Percentiles rank a stretch among this genome's conserved stretches.
These are phyloP conservation scores for Octomys mimax DNA, from an alignment of 2,797 vertebrate genomes.

Conservation along the genomic window DNA sequence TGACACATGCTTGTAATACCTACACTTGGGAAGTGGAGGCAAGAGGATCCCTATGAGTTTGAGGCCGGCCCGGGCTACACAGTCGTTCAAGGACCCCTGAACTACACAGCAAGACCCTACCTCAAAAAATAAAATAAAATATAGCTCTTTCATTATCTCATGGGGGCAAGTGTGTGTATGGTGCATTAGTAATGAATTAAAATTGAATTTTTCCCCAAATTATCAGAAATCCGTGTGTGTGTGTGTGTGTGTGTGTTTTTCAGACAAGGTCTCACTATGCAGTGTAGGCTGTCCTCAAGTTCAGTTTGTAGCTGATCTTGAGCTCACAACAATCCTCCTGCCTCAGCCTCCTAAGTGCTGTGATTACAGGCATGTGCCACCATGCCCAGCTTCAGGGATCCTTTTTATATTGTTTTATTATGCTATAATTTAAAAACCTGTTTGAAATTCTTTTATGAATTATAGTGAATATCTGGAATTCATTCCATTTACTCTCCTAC, in stretches of 20 bases:
- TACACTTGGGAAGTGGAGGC: neutral
- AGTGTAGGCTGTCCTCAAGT: too few relatives aligned
- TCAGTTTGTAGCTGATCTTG: too few relatives aligned
- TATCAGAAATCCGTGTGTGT: neutral
- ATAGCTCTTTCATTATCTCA: conserved; percentile 24
- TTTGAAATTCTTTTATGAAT: conserved; percentile 45
- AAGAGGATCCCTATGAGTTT: neutral
- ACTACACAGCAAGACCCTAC: neutral
- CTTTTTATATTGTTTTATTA: neutral
- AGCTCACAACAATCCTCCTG: too few relatives aligned
- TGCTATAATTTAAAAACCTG: neutral
- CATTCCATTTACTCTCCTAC: neutral
- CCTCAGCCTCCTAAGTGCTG: too few relatives aligned
- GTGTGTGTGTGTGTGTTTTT: too few relatives aligned
- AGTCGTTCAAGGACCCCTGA: neutral
- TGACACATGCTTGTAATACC: neutral
- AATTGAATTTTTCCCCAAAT: neutral
- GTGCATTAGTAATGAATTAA: neutral
- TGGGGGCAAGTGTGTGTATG: too few relatives aligned
- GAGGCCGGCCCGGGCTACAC: neutral
- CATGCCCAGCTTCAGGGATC: neutral
- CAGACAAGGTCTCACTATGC: too few relatives aligned
- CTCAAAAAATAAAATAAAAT: neutral
- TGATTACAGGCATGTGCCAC: too few relatives aligned
- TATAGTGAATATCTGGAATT: neutral